These are phyloP conservation scores for Chrysocyon brachyurus DNA, from an alignment of 2,797 vertebrate genomes.

Conservation along the genomic window DNA sequence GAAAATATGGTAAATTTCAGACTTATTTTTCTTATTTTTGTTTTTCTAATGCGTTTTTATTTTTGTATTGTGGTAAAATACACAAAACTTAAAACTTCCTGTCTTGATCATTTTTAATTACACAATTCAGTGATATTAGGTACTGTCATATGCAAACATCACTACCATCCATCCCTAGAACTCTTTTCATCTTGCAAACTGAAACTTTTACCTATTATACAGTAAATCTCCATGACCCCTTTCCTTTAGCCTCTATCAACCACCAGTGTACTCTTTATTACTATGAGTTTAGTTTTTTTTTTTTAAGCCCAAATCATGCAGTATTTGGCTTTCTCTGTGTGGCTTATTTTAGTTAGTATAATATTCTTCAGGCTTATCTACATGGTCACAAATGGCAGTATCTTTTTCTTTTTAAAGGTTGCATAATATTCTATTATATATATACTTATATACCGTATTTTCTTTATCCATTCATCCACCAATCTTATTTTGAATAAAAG, in stretches of 20 bases:
- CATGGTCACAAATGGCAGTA: background rate
- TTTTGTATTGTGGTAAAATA: background rate
- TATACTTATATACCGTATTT: background rate
- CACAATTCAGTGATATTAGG: background rate
- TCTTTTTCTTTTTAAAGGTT: background rate
- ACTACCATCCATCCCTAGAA: background rate
- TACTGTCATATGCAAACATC: background rate
- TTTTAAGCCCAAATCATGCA: background rate
- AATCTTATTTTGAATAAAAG: constrained; percentile 52
- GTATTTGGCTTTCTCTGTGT: background rate
- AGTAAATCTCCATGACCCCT: background rate
- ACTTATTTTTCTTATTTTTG: constrained; percentile 2
- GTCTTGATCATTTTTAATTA: background rate
- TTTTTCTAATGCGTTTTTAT: background rate
- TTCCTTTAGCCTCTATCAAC: background rate
- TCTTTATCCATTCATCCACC: background rate
- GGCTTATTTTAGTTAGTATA: background rate
- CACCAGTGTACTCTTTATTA: background rate
- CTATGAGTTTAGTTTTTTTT: background rate
- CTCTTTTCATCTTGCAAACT: background rate
- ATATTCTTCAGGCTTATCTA: background rate
- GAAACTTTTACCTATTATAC: background rate
- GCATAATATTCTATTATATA: background rate
- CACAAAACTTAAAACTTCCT: background rate
- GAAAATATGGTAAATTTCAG: constrained; percentile 9